These are phyloP conservation scores for Brachypalpus laphriformis DNA, from an alignment of 2,888 invertebrate genomes.

Conservation along the genomic window DNA sequence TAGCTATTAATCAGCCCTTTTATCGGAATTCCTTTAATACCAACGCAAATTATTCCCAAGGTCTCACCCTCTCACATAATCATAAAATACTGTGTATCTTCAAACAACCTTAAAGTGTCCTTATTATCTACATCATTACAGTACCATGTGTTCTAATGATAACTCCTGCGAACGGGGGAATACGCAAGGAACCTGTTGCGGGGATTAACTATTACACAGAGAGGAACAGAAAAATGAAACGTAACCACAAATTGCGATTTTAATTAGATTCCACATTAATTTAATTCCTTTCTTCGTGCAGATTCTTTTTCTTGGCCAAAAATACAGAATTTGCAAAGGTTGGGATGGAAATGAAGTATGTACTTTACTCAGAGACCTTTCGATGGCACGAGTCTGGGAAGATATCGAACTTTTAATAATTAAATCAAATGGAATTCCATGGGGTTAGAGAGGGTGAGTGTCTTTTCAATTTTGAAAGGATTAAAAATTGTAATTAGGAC, in stretches of 20 bases:
- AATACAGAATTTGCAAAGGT: background rate
- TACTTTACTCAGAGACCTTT: background rate
- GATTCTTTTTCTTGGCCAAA: background rate
- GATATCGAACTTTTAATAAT: conserved; percentile 32
- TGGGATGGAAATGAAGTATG: background rate
- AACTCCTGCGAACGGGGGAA: background rate
- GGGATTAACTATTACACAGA: background rate
- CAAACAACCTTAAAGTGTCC: background rate
- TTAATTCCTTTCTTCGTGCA: background rate
- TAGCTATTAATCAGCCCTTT: conserved; percentile 8
- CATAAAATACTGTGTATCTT: background rate
- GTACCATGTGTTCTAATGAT: background rate
- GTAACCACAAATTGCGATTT: conserved; percentile 32
- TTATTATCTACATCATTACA: background rate
- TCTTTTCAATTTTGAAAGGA: conserved; percentile 35
- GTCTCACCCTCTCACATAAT: background rate
- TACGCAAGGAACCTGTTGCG: background rate
- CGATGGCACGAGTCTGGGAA: background rate
- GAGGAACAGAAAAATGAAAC: conserved; percentile 14
- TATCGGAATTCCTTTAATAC: background rate
- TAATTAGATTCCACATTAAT: conserved; percentile 54
- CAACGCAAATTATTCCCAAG: background rate
- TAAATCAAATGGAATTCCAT: conserved; percentile 22
- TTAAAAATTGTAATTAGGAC: conserved; percentile 17
- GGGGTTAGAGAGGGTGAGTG: background rate